Conservation (phyloP, 2,888 invertebrate genomes). For the Phaonia tiefii region DNA sequence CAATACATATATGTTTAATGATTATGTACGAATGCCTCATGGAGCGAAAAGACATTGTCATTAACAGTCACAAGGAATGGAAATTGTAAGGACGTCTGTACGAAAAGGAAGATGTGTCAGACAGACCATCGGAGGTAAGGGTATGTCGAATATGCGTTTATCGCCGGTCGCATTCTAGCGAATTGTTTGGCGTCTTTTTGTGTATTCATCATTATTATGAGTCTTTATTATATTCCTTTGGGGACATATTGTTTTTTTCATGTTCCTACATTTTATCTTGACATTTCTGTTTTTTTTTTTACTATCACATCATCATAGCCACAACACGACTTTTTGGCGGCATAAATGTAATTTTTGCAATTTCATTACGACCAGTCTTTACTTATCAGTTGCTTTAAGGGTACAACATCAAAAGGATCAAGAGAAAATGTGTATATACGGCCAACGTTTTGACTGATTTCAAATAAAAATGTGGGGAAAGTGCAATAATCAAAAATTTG, state of each 20-base stretch:
- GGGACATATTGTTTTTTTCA: constrained; percentile 16
- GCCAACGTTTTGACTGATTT: too few relatives aligned
- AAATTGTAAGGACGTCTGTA: neutral
- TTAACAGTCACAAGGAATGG: constrained; percentile 51
- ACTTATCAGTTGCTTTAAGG: neutral
- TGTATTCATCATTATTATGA: constrained; percentile 29
- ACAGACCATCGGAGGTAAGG: neutral
- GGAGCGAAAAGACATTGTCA: constrained; percentile 49
- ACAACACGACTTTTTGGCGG: constrained; percentile 52
- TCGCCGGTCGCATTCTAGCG: constrained; percentile 10
- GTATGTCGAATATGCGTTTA: neutral
- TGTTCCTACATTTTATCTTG: constrained; percentile 9
- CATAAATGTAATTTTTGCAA: constrained; percentile 49
- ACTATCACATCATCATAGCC: constrained; percentile 16
- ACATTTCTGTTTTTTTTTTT: neutral
- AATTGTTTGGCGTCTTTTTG: constrained; percentile 58
- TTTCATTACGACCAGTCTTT: constrained; percentile 44
- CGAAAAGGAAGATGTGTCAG: neutral
- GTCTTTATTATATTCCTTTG: constrained; percentile 23
- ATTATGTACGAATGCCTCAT: neutral
- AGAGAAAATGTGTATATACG: too few relatives aligned
- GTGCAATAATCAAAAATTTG: too few relatives aligned
- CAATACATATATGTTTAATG: neutral
- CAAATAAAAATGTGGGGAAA: too few relatives aligned
- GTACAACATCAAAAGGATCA: too few relatives aligned